A percentile compares a stretch with the other conserved stretches of the same genome.
Conservation (phyloP, 2,113 vertebrate genomes). For the Erinaceus europaeus region DNA sequence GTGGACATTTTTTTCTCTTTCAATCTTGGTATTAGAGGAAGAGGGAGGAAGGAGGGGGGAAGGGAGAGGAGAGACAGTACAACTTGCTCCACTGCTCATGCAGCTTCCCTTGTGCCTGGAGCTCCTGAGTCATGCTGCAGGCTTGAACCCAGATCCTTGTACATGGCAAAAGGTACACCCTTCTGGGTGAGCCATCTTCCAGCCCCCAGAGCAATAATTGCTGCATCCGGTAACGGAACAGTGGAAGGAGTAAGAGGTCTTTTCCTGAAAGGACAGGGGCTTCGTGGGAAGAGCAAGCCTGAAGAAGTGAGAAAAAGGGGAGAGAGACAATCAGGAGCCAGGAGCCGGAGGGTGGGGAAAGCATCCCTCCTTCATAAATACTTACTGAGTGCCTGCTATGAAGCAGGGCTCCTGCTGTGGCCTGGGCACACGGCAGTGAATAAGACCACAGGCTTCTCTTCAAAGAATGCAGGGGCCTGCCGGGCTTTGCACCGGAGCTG, state of each 20-base stretch:
- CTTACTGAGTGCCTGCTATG: conserved; percentile 22
- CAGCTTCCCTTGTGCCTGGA: too few species aligned
- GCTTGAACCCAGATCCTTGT: too few species aligned
- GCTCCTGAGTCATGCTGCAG: too few species aligned
- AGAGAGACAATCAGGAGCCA: background rate
- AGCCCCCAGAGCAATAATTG: too few species aligned
- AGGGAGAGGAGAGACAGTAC: too few species aligned
- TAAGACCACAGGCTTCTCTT: conserved; percentile 34
- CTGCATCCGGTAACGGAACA: background rate
- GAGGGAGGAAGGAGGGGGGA: too few species aligned
- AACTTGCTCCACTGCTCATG: too few species aligned
- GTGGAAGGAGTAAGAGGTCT: background rate
- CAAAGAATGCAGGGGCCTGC: conserved; percentile 23
- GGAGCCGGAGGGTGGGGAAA: background rate
- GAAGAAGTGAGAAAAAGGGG: background rate
- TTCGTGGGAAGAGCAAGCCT: background rate
- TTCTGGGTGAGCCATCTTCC: too few species aligned
- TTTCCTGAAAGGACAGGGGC: background rate
- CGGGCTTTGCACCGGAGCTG: conserved; percentile 17
- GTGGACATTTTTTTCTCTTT: too few species aligned
- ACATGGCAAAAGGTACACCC: too few species aligned
- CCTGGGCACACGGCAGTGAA: conserved; percentile 29
- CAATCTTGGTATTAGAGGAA: too few species aligned
- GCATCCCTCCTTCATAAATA: conserved; percentile 47
- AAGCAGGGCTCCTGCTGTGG: conserved; percentile 56